These are phyloP conservation scores for Eubasilissa splendida DNA, from an alignment of 2,888 invertebrate species.

Conservation along the genomic window DNA sequence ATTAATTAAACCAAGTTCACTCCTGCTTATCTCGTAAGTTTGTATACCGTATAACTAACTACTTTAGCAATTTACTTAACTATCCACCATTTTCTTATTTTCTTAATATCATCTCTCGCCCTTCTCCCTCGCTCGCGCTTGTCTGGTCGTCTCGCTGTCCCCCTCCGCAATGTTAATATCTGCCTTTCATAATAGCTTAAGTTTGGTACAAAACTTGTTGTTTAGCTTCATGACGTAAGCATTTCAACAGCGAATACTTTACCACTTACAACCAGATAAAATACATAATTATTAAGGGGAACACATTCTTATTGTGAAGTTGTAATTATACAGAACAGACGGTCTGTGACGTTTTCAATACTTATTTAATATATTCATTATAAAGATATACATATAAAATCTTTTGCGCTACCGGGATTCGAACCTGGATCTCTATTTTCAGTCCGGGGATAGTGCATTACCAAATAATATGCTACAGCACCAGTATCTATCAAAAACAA, in stretches of 20 bases:
- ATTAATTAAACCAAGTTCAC: constrained; percentile 37
- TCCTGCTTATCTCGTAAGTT: constrained; percentile 53
- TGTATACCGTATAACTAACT: constrained; percentile 56
- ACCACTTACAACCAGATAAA: constrained; percentile 18
- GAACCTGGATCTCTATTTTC: too few species aligned
- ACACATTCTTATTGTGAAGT: too few species aligned
- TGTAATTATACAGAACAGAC: too few species aligned
- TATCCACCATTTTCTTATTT: constrained; percentile 59
- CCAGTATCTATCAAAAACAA: too few species aligned
- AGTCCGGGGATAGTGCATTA: too few species aligned
- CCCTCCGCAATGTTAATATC: constrained; percentile 57
- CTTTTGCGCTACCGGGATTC: too few species aligned
- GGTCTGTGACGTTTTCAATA: too few species aligned
- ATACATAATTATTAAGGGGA: too few species aligned
- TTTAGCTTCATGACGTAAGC: constrained; percentile 18
- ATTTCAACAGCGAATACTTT: not conserved
- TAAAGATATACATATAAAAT: too few species aligned
- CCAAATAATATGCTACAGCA: too few species aligned
- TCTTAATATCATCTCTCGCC: constrained; percentile 57
- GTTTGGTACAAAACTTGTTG: constrained; percentile 54
- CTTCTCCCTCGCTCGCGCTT: constrained; percentile 44
- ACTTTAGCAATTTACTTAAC: constrained; percentile 59
- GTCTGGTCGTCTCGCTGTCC: constrained; percentile 34
- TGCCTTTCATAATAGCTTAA: constrained; percentile 58
- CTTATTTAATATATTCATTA: too few species aligned